Conservation (phyloP, 2,797 vertebrate species). For the Rhinogobio ventralis region DNA sequence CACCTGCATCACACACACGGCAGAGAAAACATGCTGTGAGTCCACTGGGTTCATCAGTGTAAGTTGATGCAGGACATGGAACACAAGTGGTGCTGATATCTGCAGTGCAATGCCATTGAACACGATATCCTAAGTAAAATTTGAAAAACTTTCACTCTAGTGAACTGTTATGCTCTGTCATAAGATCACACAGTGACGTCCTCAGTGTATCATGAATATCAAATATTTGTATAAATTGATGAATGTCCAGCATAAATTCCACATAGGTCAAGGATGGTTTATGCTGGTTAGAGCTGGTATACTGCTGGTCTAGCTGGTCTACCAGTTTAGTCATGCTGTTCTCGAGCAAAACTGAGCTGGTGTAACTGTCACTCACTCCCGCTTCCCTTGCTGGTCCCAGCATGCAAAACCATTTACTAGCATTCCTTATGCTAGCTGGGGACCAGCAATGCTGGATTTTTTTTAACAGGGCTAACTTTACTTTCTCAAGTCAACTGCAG, state of each 20-base stretch:
- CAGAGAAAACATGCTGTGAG: slow-evolving; percentile 51
- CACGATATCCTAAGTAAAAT: slow-evolving; percentile 47
- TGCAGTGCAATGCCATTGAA: slow-evolving; percentile 59
- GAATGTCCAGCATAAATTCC: neutral
- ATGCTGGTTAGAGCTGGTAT: too few species aligned
- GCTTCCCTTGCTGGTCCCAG: neutral
- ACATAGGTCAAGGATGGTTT: too few species aligned
- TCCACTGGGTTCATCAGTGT: slow-evolving; percentile 47
- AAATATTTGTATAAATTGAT: neutral
- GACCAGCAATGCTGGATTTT: neutral
- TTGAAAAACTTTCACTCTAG: neutral
- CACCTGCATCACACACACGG: slow-evolving; percentile 59
- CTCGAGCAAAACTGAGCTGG: neutral
- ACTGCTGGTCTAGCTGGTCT: too few species aligned
- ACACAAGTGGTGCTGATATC: slow-evolving; percentile 57
- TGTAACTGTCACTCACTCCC: neutral
- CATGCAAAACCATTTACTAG: too few species aligned
- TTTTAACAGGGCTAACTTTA: neutral
- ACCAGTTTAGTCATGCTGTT: too few species aligned
- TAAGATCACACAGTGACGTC: too few species aligned
- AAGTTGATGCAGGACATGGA: slow-evolving; percentile 54
- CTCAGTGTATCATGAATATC: neutral
- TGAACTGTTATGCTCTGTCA: too few species aligned
- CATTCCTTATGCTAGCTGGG: neutral
- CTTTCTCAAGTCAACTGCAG: neutral